Base-by-base conservation (phyloP, 2,797 vertebrate species). In the Allobates femoralis region DNA sequence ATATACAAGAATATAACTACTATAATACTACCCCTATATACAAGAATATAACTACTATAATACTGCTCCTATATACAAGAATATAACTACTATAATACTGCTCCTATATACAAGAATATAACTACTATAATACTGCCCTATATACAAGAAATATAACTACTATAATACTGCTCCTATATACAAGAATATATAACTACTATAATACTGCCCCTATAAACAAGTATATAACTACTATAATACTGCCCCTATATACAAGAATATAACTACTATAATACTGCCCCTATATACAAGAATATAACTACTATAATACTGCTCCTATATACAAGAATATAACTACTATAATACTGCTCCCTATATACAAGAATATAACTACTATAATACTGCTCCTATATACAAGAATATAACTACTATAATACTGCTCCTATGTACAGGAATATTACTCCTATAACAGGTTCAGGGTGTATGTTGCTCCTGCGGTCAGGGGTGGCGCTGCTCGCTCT, bases 241-340 rank as follows among this genome's bases (percentile, higher is more conserved):
- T 30, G 64, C 64, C 8, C 64, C 64, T 66, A 66, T 66, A 3
- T 67, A 67, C 66, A 67, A 67, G 66, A 67, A 67, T 34, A 67
- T 67, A 67, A 67, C 30, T 67, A 67, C 66, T 67, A 67, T 67
- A 67, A 67, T 67, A 67, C 66, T 67, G 30, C 28, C 26, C 66
- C 66, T 67, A 67, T 67, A 8, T 67, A 67, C 66, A 67, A 67
- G 30, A 67, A 67, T 67, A 67, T 67, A 67, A 67, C 30, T 67
- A 34, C 66, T 67, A 67, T 67, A 67, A 67, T 67, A 67, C 66
- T 67, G 30, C 32, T 3, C 66, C 66, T 67, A 67, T 67, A 8
- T 34, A 67, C 66, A 67, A 34, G 66, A 67, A 67, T 67, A 67
- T 67, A 67, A 67, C 66, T 67, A 67, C 66, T 67, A 67, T 67